These are phyloP conservation scores for Gymnoscopelus braueri DNA, from an alignment of 2,797 vertebrate genomes.

Conservation along the genomic window DNA sequence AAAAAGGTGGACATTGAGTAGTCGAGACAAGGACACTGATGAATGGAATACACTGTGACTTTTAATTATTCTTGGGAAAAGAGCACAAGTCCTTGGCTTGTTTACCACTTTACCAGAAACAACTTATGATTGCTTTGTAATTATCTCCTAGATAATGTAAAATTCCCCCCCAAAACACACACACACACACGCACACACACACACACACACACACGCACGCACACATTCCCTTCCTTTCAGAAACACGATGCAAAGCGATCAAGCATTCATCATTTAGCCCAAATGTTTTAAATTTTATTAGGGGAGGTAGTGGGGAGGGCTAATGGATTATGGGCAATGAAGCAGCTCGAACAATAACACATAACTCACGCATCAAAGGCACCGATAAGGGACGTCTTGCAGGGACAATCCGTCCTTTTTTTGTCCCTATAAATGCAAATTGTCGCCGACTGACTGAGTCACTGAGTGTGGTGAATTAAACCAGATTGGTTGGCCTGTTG, in stretches of 20 bases:
- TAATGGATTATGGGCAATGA: conserved; percentile 76
- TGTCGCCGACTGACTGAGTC: too few relatives aligned
- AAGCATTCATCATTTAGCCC: conserved; percentile 72
- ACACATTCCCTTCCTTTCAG: conserved; percentile 17
- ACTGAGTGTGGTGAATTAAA: too few relatives aligned
- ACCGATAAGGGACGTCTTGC: conserved; percentile 37
- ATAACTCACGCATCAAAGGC: conserved; percentile 72
- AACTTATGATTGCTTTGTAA: conserved; percentile 79
- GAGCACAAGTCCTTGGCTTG: conserved; percentile 75
- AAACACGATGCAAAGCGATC: conserved; percentile 57
- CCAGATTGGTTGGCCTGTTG: too few relatives aligned
- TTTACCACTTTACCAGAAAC: conserved; percentile 78
- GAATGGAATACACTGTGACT: conserved; percentile 69
- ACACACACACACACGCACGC: conserved; percentile 33
- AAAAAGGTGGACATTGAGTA: conserved; percentile 59
- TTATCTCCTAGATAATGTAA: conserved; percentile 78
- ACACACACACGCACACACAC: not conserved
- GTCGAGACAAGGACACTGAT: conserved; percentile 65
- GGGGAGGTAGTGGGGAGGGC: conserved; percentile 58
- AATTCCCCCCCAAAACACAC: conserved; percentile 38
- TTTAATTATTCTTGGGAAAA: conserved; percentile 78
- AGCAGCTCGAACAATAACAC: conserved; percentile 68
- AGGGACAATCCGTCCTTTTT: conserved; percentile 70
- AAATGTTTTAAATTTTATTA: conserved; percentile 74
- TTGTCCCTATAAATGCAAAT: conserved; percentile 46